Base-by-base conservation (phyloP, 2,888 invertebrate species). In the Euplagia quadripunctaria region DNA sequence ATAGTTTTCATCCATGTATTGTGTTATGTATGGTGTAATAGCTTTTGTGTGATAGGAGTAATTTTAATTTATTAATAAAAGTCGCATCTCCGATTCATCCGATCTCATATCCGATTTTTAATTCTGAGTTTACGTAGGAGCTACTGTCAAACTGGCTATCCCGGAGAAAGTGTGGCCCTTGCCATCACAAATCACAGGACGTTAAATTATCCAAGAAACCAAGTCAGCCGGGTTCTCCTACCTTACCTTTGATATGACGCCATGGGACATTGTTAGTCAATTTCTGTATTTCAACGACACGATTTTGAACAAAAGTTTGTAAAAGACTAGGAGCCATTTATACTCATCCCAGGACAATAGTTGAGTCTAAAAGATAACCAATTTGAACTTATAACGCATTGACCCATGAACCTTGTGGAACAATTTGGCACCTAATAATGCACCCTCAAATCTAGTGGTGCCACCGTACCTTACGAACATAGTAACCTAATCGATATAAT, bases 321-420 rank as follows among this genome's bases (percentile, higher is more conserved):
- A 85, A 66, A n/a, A 61, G 9, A 41, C 74, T 67, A 42, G 79
- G n/a, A 14, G 78, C 46, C 77, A 79, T 83, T 20, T 55, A 67
- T 16, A 82, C 68, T 84, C 84, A 85, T 31, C 74, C 74, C 14
- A 82, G 68, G 7, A 79, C 85, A 41, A 82, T 85, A 3, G 84
- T 85, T 0, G 83, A 85, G 65, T 83, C 85, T 0, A n/a, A n/a
- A n/a, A n/a, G n/a, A n/a, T n/a, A n/a, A n/a, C n/a, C n/a, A n/a
- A n/a, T n/a, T n/a, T n/a, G n/a, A n/a, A n/a, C n/a, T n/a, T n/a
- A n/a, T n/a, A n/a, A n/a, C n/a, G n/a, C n/a, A n/a, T n/a, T n/a
- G n/a, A n/a, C n/a, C n/a, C n/a, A n/a, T n/a, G 84, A 11, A 77
- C 17, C 16, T 68, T 77, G 1, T 31, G n/a, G 17, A 16, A 68